Base-by-base conservation (phyloP, 1,140 invertebrate species). In the Zaprionus tsacasi region DNA sequence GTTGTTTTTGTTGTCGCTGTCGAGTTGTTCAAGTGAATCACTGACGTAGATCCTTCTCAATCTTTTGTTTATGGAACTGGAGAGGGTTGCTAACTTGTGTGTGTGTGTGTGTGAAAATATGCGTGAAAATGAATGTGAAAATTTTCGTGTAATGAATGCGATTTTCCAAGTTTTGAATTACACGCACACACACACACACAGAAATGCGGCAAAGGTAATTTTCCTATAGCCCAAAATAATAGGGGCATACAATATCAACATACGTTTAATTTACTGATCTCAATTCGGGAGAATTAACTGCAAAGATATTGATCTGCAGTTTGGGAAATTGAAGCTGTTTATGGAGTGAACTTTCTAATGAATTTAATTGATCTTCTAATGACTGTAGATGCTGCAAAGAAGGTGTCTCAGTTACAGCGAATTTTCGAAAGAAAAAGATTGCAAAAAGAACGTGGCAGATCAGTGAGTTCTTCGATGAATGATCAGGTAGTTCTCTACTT, bases 131-230 rank as follows among this genome's bases (percentile, higher is more conserved):
- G 66, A 76, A 75, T 55, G 38, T 70, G 36, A 68, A 70, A 30
- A 30, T 30, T 30, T 30, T 30, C 27, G 27, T 72, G 75, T 72
- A 76, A 81, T 72, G 67, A 78, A 75, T 70, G 82, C 82, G 57
- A 81, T 79, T 70, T 82, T 69, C 54, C 36, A 61, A 79, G 64
- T 81, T 76, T 86, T 79, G 27, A 82, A 78, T 86, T 86, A 81
- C 82, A 63, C 40, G 10, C n/a, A n/a, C n/a, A n/a, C n/a, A n/a
- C n/a, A n/a, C n/a, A n/a, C n/a, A 48, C 48, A 65, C 15, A 50
- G 64, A 64, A 65, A 48, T 40, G 43, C 50, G 65, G 54, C 57
- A 54, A 58, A 76, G 57, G 77, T 56, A 79, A 79, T 73, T 79
- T 78, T 40, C 25, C 30, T 54, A 60, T 36, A 21, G 27, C n/a